A percentile compares a stretch with the other conserved stretches of the same genome.
Conservation (phyloP, 2,113 vertebrate genomes). For the Vombatus ursinus region DNA sequence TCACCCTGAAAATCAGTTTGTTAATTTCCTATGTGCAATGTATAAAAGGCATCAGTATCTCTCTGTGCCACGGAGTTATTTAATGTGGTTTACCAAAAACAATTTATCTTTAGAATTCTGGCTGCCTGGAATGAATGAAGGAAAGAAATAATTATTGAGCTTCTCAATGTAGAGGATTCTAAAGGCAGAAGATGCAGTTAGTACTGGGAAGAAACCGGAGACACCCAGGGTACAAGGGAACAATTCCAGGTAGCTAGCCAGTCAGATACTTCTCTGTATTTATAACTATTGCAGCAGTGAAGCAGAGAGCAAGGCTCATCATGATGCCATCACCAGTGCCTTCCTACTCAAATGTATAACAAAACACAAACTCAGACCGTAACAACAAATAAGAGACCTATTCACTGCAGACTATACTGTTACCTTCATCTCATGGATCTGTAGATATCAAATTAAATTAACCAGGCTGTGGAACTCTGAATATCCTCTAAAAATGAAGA, state of each 20-base stretch:
- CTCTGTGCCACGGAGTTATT: conserved; percentile 28
- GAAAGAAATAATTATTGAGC: conserved; percentile 3
- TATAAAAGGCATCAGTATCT: conserved; percentile 15
- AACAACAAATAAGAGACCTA: conserved; percentile 71
- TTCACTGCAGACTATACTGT: conserved; percentile 64
- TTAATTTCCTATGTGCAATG: conserved; percentile 49
- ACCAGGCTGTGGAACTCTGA: conserved; percentile 49
- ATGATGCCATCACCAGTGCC: not conserved
- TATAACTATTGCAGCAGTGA: not conserved
- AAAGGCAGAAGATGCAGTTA: not conserved
- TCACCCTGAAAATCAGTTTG: conserved; percentile 52
- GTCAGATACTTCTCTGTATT: not conserved
- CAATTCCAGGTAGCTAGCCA: not conserved
- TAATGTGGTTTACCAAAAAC: conserved; percentile 49
- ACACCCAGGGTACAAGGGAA: not conserved
- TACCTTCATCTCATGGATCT: conserved; percentile 70
- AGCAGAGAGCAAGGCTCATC: conserved; percentile 12
- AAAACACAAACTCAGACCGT: conserved; percentile 39
- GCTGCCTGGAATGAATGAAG: conserved; percentile 33
- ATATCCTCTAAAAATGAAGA: conserved; percentile 69
- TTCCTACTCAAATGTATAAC: not conserved
- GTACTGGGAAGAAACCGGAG: not conserved
- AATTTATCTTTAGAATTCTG: conserved; percentile 51
- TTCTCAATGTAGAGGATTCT: not conserved
- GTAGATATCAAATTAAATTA: conserved; percentile 77